Conservation (phyloP, 2,888 invertebrate genomes). For the Azorinus chamasolen region DNA sequence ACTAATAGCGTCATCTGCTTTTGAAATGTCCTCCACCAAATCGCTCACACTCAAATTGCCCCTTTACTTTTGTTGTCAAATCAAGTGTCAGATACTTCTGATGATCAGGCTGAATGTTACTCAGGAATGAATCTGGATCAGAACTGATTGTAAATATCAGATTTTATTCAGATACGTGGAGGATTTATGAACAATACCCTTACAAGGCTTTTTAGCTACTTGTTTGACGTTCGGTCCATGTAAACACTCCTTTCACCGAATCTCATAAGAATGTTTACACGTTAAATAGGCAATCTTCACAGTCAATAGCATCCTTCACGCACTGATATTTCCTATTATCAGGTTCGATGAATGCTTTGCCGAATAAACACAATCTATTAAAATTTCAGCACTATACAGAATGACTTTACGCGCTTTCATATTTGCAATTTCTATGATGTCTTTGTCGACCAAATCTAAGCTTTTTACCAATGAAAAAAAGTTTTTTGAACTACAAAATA, state of each 20-base stretch:
- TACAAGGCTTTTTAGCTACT: neutral
- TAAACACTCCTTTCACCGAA: constrained; percentile 26
- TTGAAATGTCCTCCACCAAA: too few relatives aligned
- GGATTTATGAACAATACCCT: too few relatives aligned
- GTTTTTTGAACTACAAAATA: too few relatives aligned
- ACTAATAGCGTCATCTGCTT: too few relatives aligned
- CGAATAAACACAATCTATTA: constrained; percentile 12
- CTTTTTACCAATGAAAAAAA: too few relatives aligned
- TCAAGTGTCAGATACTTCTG: too few relatives aligned
- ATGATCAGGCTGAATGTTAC: too few relatives aligned
- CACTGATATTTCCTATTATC: constrained; percentile 26
- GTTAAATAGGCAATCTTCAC: constrained; percentile 37
- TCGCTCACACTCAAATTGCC: too few relatives aligned
- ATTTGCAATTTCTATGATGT: constrained; percentile 1
- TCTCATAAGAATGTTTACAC: constrained; percentile 44
- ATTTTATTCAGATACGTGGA: too few relatives aligned
- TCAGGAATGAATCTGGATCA: too few relatives aligned
- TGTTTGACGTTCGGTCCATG: constrained; percentile 17
- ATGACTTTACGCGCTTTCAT: constrained; percentile 11
- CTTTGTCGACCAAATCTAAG: neutral
- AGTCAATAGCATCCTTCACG: constrained; percentile 11
- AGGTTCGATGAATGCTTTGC: constrained; percentile 13
- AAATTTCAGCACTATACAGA: constrained; percentile 4
- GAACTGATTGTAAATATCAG: too few relatives aligned
- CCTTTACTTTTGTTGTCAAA: too few relatives aligned